Evolutionary conservation across 1,140 invertebrate genomes (phyloP).

Genomic region (Drosophila setifemur): DNA sequence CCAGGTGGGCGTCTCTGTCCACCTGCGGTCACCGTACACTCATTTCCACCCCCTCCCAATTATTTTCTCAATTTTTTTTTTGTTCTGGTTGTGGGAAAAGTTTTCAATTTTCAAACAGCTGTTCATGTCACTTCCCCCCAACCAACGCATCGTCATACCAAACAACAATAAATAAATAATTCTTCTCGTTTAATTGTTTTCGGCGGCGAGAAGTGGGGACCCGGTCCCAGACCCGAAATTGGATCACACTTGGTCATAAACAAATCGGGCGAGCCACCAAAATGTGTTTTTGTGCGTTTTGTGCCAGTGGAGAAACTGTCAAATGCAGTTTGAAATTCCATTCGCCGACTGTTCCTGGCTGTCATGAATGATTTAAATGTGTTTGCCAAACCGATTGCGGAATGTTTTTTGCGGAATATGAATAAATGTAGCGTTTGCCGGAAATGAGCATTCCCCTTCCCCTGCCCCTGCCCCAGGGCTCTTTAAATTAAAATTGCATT

Average conservation of each 20-base stretch:
- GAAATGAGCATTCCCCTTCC: conserved; percentile 50
- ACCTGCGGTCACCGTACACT: conserved; percentile 9
- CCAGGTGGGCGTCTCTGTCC: conserved; percentile 30
- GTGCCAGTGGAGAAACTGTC: conserved; percentile 19
- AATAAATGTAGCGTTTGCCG: conserved; percentile 48
- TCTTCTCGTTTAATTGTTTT: conserved; percentile 32
- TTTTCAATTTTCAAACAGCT: conserved; percentile 35
- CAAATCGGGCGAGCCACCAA: conserved; percentile 15
- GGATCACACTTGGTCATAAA: conserved; percentile 29
- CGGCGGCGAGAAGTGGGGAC: conserved; percentile 5
- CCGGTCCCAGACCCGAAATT: background rate
- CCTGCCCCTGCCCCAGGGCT: background rate
- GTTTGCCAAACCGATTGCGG: conserved; percentile 45
- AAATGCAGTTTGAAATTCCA: conserved; percentile 30
- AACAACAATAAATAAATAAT: conserved; percentile 36
- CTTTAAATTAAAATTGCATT: conserved; percentile 30
- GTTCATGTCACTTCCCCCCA: conserved; percentile 15
- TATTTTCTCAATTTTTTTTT: conserved; percentile 1
- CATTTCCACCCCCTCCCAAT: background rate
- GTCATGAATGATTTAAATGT: conserved; percentile 68
- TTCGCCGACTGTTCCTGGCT: conserved; percentile 18
- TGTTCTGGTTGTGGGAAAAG: conserved; percentile 9
- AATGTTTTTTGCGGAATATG: conserved; percentile 34
- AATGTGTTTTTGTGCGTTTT: background rate
- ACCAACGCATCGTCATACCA: conserved; percentile 2